Evolutionary conservation across 2,888 invertebrate species (phyloP), one percentile per base, ranked within the genome.

Genomic region (Standfussiana lucernea): DNA sequence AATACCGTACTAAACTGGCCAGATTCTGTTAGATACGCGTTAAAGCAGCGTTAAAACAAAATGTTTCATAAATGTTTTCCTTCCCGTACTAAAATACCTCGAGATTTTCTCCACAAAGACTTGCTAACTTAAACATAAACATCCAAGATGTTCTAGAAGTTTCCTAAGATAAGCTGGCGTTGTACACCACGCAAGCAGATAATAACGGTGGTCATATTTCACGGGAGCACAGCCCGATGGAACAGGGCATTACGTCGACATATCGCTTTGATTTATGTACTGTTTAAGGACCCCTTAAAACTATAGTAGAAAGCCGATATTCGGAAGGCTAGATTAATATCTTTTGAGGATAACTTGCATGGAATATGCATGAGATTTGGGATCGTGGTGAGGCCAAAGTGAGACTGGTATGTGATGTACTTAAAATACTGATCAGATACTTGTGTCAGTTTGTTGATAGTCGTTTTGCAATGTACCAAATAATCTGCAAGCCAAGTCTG

Each of bases 241-340:
- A 95, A 94, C 94, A 92, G 93, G 94, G 94, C 90, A 92, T 93
- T 94, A 93, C 91, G 90, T 90, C 92, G 94, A 95, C 95, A 93
- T 95, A 95, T 95, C 95, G 92, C 90, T 93, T 92, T 96, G 96
- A 96, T 96, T 96, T 96, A 96, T 95, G 92, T 91, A 95, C 94
- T 95, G 92, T 93, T 93, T 93, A 95, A 95, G 94, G 93, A 94
- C 94, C 94, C 93, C 93, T 95, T 94, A 94, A 95, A 96, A 95
- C 95, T 94, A 93, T 93, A 91, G 89, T 89, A 92, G 92, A 91
- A 92, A 93, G 89, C 90, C 91, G 92, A 94, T 94, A 92, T 92
- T 89, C 88, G 65, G 72, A 71, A 72, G 69, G 35, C 79, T 77
- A 62, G 37, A 74, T 69, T 80, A 68, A 65, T 40, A 79, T 84